Evolutionary conservation across 2,888 invertebrate species (phyloP), one percentile per base, ranked within the genome.

Genomic region (Stenoptilia bipunctidactyla): DNA sequence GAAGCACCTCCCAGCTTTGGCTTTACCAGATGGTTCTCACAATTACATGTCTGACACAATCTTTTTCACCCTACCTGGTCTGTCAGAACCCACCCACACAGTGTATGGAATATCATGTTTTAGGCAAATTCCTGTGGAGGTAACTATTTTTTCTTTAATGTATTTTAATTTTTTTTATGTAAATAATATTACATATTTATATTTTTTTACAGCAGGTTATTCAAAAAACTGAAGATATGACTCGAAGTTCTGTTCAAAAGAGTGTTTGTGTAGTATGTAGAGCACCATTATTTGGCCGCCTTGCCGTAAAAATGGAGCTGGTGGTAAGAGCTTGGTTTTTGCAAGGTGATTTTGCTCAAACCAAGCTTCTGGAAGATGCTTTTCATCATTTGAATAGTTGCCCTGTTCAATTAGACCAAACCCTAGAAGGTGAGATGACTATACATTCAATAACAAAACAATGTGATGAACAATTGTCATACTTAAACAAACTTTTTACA

Each of bases 251-350:
- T 2, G 97, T 99, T 12, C 98, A 98, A 80, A 99, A 99, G 72
- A 96, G 97, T 58, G 98, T 99, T 1, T 97, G 97, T 83, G 95
- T 98, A 13, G 85, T 99, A 42, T 95, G 96, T 57, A 89, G 89
- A 43, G 85, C 92, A 48, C 98, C 98, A 2, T 85, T 98, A 9
- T 99, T 94, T 83, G 98, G 98, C 0, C 91, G 96, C 41, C 91
- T 97, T 43, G 95, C 97, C 65, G 93, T 96, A 48, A 98, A 98
- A 83, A 89, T 99, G 85, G 92, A 96, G 47, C 85, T 98, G 6
- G 98, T 99, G 45, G 98, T 98, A 0, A 92, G 96, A 64, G 97
- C 97, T 0, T 99, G 98, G 83, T 99, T 99, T 72, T 91, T 97
- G 42, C 96, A 97, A 67, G 94, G 94, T 13, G 96, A 96, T 76